Conservation (phyloP, 2,888 invertebrate species). For the Lithophane semibrunnea region DNA sequence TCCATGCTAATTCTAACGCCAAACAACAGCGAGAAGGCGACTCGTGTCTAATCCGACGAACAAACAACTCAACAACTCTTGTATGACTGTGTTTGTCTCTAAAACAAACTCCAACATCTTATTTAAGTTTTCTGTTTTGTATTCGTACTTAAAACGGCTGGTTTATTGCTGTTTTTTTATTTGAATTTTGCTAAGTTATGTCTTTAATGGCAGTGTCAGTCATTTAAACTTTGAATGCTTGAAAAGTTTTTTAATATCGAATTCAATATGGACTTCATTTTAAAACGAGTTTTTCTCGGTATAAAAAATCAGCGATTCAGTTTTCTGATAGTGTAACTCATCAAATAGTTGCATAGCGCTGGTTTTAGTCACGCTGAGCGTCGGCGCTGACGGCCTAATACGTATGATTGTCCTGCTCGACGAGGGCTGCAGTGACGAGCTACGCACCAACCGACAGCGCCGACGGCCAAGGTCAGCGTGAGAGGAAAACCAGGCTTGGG, state of each 20-base stretch:
- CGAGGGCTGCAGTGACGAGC: too few relatives aligned
- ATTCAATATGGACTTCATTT: conserved; percentile 7
- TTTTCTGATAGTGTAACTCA: background rate
- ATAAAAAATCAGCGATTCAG: background rate
- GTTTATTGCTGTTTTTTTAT: conserved; percentile 34
- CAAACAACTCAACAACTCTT: conserved; percentile 64
- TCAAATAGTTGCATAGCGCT: too few relatives aligned
- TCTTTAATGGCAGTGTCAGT: conserved; percentile 10
- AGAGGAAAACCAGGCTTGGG: too few relatives aligned
- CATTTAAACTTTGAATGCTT: conserved; percentile 6
- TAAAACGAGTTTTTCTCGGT: background rate
- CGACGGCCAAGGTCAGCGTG: too few relatives aligned
- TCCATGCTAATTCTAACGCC: conserved; percentile 79
- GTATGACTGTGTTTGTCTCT: conserved; percentile 54
- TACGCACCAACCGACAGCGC: too few relatives aligned
- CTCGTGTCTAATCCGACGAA: conserved; percentile 82
- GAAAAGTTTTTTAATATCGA: conserved; percentile 5
- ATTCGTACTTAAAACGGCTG: conserved; percentile 54
- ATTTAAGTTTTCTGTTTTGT: conserved; percentile 82
- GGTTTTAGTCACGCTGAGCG: too few relatives aligned
- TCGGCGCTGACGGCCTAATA: too few relatives aligned
- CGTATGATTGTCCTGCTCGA: too few relatives aligned
- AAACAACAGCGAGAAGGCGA: conserved; percentile 77
- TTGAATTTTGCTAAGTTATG: conserved; percentile 32
- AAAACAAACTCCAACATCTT: conserved; percentile 84